These are phyloP conservation scores for Melinaea marsaeus DNA, from an alignment of 2,888 invertebrate genomes.

Conservation along the genomic window DNA sequence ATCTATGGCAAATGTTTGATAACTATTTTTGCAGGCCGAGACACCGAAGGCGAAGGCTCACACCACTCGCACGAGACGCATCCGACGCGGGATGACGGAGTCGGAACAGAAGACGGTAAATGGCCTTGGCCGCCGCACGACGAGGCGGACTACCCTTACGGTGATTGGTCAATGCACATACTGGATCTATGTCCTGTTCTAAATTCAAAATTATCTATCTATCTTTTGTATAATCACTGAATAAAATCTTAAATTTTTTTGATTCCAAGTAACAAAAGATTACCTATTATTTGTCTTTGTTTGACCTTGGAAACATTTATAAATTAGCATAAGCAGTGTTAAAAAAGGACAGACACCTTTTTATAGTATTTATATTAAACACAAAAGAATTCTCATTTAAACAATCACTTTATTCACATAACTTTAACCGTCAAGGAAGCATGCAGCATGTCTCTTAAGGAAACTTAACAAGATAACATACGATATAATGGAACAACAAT, in stretches of 20 bases:
- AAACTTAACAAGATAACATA: not conserved
- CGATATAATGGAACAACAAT: not conserved
- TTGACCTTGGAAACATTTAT: no score
- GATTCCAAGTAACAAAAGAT: no score
- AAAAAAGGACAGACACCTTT: no score
- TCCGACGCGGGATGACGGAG: slow-evolving; percentile 39
- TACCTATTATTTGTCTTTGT: no score
- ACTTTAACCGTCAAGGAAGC: not conserved
- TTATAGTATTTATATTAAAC: no score
- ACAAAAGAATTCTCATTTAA: no score
- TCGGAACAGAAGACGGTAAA: slow-evolving; percentile 64
- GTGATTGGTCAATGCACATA: slow-evolving; percentile 57
- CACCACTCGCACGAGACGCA: slow-evolving; percentile 22
- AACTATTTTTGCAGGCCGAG: slow-evolving; percentile 32
- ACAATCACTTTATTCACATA: no score
- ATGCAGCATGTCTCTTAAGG: slow-evolving; percentile 19
- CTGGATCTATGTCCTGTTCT: slow-evolving; percentile 9
- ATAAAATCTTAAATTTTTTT: no score
- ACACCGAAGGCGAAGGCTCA: slow-evolving; percentile 36
- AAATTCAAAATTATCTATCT: no score
- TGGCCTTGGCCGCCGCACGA: slow-evolving; percentile 55
- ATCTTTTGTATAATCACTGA: no score
- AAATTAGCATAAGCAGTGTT: no score
- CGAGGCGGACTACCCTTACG: slow-evolving; percentile 66
- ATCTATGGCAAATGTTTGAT: not conserved